Base-by-base conservation (phyloP, 2,797 vertebrate genomes). In the Arnoldichthys spilopterus region DNA sequence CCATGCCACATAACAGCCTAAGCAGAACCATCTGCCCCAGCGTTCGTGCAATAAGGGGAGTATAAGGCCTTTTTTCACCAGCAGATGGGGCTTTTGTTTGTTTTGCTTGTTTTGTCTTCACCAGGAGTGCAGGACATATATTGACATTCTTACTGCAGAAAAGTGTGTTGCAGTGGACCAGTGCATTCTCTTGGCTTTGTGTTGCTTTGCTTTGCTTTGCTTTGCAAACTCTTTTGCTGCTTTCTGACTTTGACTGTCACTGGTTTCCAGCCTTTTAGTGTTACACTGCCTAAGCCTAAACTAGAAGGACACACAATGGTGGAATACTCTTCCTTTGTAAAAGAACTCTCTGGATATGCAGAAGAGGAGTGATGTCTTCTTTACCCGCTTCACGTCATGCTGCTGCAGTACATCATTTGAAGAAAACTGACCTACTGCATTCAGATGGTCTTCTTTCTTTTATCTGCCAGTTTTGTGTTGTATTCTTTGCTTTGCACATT, bases 11-110 rank as follows among this genome's bases (percentile, higher is more conserved):
- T 72, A 83, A 82, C 85, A 34, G 59, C 54, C 82, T 91, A 91
- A 94, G 30, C 81, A 88, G 83, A 90, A 92, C 87, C 92, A 92
- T 89, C 84, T 92, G 91, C 88, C 32, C 51, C 73, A 40, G 72
- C 30, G 73, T 84, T 84, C 83, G 84, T 69, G 69, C 72, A 56
- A 62, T 63, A 67, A 71, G 51, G 62, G 53, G 63, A 40, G 70
- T 24, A 76, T 58, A 70, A 40, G 54, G 54, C 30, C 51, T 73
- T 62, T 24, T 76, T 61, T 45, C 58, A 69, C 79, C 86, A 88
- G 86, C 80, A 86, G 85, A 84, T 84, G 80, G 83, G 74, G 80
- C 53, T 61, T 63, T 51, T 43, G 45, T 30, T 77, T 22, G 56
- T 76, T 67, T 71, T 58, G 22, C 37, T 71, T 54, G n/a, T 51